Evolutionary conservation across 2,113 vertebrate species (phyloP).

Genomic region (Gopherus flavomarginatus): DNA sequence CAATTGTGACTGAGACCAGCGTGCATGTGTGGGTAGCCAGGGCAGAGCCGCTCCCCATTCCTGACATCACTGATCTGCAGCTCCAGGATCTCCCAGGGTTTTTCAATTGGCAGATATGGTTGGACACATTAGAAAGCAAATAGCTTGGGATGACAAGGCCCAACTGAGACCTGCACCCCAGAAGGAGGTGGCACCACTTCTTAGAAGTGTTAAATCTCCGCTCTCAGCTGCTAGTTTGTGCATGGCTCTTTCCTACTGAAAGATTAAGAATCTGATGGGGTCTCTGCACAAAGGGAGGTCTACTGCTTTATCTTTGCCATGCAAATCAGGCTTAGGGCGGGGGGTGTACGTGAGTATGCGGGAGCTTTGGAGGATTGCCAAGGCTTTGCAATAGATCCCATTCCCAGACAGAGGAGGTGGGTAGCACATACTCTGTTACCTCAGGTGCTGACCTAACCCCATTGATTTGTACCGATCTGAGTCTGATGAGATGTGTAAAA

Average conservation of each 20-base stretch:
- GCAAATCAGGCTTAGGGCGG: neutral
- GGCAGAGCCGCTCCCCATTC: fast-evolving
- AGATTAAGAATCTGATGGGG: neutral
- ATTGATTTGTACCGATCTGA: neutral
- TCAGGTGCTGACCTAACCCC: neutral
- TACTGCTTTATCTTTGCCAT: neutral
- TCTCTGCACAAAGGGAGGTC: neutral
- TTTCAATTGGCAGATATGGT: neutral
- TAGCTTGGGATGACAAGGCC: neutral
- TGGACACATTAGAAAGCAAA: neutral
- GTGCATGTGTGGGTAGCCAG: fast-evolving
- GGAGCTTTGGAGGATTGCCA: fast-evolving
- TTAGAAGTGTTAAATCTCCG: neutral
- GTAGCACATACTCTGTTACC: neutral
- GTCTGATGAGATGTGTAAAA: neutral
- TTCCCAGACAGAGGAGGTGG: neutral
- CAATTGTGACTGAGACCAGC: neutral
- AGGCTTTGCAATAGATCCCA: fast-evolving
- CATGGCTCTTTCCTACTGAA: fast-evolving
- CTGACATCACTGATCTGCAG: fast-evolving
- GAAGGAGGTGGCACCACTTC: neutral
- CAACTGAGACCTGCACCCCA: neutral
- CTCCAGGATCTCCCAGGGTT: neutral
- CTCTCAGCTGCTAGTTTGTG: fast-evolving
- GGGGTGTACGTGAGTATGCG: fast-evolving